Percentiles rank a stretch among this genome's conserved stretches.
Conservation (phyloP, 2,888 invertebrate species). For the Augiades crinisus region DNA sequence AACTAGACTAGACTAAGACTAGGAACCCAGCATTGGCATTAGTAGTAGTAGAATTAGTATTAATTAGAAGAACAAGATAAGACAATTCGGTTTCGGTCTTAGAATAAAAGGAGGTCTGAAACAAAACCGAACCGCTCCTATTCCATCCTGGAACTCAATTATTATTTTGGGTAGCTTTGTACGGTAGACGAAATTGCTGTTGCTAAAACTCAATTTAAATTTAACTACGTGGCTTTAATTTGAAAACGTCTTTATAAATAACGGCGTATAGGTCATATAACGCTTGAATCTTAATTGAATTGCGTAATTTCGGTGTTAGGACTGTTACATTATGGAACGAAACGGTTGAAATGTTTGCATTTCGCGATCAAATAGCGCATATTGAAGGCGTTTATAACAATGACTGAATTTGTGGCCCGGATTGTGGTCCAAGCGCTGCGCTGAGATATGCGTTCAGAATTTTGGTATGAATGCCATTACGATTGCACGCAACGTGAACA, state of each 20-base stretch:
- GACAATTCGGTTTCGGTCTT: not conserved
- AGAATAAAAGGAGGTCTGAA: slow-evolving; percentile 14
- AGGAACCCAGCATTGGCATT: too few relatives aligned
- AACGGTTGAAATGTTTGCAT: slow-evolving; percentile 17
- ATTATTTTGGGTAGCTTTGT: slow-evolving; percentile 63
- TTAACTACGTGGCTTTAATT: slow-evolving; percentile 58
- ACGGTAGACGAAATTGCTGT: slow-evolving; percentile 57
- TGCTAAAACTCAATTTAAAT: slow-evolving; percentile 69
- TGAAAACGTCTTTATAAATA: slow-evolving; percentile 44
- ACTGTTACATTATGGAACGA: slow-evolving; percentile 7
- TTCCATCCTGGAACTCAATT: slow-evolving; percentile 54
- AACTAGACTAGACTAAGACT: too few relatives aligned
- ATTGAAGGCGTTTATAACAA: slow-evolving; percentile 13
- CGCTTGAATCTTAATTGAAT: slow-evolving; percentile 56
- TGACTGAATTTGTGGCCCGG: slow-evolving; percentile 1
- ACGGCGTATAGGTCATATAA: slow-evolving; percentile 37
- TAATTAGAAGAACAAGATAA: too few relatives aligned
- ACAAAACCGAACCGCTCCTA: slow-evolving; percentile 34
- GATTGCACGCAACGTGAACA: not conserved
- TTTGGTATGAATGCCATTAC: not conserved
- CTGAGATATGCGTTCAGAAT: slow-evolving; percentile 1
- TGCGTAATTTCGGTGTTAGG: slow-evolving; percentile 34
- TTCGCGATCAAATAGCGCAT: slow-evolving; percentile 4
- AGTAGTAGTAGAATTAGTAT: too few relatives aligned
- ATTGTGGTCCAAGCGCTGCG: not conserved